A percentile compares a stretch with the other conserved stretches of the same genome.
Conservation (phyloP, 2,888 invertebrate genomes). For the Melinaea menophilus region DNA sequence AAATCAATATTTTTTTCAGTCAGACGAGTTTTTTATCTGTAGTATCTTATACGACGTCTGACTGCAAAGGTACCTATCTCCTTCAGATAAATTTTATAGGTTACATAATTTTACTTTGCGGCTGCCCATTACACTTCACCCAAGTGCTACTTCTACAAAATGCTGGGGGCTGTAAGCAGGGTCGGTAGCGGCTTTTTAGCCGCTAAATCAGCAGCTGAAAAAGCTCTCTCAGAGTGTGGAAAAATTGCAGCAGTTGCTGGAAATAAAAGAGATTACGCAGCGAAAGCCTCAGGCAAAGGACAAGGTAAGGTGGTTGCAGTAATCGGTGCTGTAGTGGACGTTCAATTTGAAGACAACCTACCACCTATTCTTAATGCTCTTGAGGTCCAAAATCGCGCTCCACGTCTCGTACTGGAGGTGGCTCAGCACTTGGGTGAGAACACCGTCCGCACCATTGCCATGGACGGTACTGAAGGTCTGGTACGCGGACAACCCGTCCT, state of each 20-base stretch:
- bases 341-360: conserved; percentile 94
- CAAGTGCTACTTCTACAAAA: conserved; percentile 57
- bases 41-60: conserved; percentile 10
- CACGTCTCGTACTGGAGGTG: conserved; percentile 89
- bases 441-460: conserved; percentile 94
- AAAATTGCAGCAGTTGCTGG: conserved; percentile 71
- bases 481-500: conserved; percentile 89
- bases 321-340: conserved; percentile 98
- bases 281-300: conserved; percentile 44
- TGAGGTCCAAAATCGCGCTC: conserved; percentile 91
- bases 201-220: conserved; percentile 77
- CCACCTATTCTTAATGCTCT: conserved; percentile 97
- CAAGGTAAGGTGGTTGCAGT: conserved; percentile 92
- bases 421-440: conserved; percentile 96
- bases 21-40: conserved; percentile 10
- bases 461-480: conserved; percentile 96
- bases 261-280: conserved; percentile 62
- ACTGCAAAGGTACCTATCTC: conserved; percentile 15
- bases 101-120: conserved; percentile 64
- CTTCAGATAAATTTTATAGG: conserved; percentile 37
- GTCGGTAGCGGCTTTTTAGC: conserved; percentile 79
- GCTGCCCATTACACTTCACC: conserved; percentile 46
- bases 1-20: conserved; percentile 5
- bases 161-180: conserved; percentile 80
- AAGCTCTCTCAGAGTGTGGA: conserved; percentile 77